Percentiles rank a stretch among this genome's conserved stretches.
Conservation (phyloP, 30 jellyfish, hydroid and myxozoan species). For the Chrysaora quinquecirrha region DNA sequence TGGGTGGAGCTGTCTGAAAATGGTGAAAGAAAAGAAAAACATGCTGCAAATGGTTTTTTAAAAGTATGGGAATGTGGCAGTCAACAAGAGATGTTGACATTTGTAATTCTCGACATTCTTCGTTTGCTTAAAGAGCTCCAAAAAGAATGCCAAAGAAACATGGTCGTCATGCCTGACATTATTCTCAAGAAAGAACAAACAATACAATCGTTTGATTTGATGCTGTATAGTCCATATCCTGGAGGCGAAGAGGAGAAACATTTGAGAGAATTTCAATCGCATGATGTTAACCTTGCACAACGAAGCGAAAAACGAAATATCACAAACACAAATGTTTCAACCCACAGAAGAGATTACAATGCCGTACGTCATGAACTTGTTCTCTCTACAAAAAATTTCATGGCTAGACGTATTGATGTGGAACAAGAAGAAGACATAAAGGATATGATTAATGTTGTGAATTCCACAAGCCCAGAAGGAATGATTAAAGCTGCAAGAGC, state of each 20-base stretch:
- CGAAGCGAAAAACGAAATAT: not conserved
- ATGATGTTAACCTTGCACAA: not conserved
- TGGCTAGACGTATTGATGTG: constrained; percentile 18
- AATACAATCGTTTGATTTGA: not conserved
- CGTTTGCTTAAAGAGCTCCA: constrained; percentile 23
- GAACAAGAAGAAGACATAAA: not conserved
- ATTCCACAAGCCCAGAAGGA: constrained; percentile 1
- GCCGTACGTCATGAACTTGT: constrained; percentile 1
- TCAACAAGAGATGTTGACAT: not conserved
- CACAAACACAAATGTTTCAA: not conserved
- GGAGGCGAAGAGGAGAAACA: constrained; percentile 2
- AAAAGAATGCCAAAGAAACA: constrained; percentile 24
- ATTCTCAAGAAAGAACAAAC: not conserved
- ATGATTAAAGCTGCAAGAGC: not conserved
- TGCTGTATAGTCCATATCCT: not conserved
- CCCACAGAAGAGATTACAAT: constrained; percentile 1
- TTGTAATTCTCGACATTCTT: not conserved
- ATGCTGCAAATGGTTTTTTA: not conserved
- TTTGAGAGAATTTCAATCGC: not conserved
- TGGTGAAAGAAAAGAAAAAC: not conserved
- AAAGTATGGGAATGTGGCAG: constrained; percentile 3
- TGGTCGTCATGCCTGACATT: constrained; percentile 10
- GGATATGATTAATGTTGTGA: not conserved
- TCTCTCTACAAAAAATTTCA: not conserved
- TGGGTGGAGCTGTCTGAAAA: not conserved